Percentiles rank a stretch among this genome's conserved stretches.
Conservation (phyloP, 1,140 invertebrate species). For the Zaprionus tsacasi region DNA sequence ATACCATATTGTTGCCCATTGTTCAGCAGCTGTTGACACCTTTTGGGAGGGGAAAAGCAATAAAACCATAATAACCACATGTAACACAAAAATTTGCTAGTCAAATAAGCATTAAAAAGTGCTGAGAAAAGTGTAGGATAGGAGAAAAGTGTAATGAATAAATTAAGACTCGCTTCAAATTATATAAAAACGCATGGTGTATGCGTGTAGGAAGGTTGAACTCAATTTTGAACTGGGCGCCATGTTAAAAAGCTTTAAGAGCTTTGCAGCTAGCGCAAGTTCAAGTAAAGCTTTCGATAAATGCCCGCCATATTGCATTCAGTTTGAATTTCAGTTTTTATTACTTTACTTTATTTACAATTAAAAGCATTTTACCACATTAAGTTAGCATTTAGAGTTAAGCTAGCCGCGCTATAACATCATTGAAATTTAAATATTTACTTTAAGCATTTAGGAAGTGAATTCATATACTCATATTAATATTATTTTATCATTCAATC, state of each 20-base stretch:
- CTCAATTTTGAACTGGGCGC: slow-evolving; percentile 10
- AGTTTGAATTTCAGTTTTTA: slow-evolving; percentile 18
- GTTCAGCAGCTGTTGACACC: slow-evolving; percentile 69
- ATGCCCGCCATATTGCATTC: neutral
- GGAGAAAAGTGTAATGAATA: slow-evolving; percentile 23
- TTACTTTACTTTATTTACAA: slow-evolving; percentile 72
- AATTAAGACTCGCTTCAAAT: slow-evolving; percentile 8
- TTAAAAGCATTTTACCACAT: slow-evolving; percentile 79
- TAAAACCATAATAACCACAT: slow-evolving; percentile 43
- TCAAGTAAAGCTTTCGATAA: neutral
- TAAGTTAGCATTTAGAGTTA: slow-evolving; percentile 66
- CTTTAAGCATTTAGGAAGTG: slow-evolving; percentile 71
- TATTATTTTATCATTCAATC: slow-evolving; percentile 35
- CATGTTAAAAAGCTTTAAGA: neutral
- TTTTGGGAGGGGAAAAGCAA: slow-evolving; percentile 49
- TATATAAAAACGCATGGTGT: slow-evolving; percentile 1
- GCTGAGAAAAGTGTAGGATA: slow-evolving; percentile 43
- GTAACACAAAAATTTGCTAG: slow-evolving; percentile 28
- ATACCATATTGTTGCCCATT: slow-evolving; percentile 44
- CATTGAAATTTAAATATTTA: slow-evolving; percentile 48
- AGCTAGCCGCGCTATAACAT: slow-evolving; percentile 52
- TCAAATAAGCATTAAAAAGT: slow-evolving; percentile 28
- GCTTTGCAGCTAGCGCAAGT: slow-evolving; percentile 23
- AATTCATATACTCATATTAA: slow-evolving; percentile 58
- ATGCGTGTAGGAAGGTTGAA: neutral